Evolutionary conservation across 2,888 invertebrate species (phyloP).

Genomic region (Agonopterix alstromeriana): DNA sequence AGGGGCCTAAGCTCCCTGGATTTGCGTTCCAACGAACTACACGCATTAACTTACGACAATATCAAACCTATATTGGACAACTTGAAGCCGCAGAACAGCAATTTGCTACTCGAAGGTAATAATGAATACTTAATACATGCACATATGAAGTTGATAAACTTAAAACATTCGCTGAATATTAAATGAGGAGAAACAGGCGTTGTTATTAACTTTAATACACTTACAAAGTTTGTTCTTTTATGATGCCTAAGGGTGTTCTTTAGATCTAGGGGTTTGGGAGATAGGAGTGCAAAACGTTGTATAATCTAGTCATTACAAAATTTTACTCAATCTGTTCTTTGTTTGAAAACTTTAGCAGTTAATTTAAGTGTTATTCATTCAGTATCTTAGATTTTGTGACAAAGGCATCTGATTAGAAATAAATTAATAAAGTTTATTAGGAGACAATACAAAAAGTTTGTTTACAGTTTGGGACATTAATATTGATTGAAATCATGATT

Average conservation of each 20-base stretch:
- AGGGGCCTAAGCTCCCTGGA: constrained; percentile 84
- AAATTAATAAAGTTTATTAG: too few relatives aligned
- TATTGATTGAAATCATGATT: too few relatives aligned
- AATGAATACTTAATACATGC: constrained; percentile 49
- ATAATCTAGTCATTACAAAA: constrained; percentile 8
- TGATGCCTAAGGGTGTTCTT: constrained; percentile 51
- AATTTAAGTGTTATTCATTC: background rate
- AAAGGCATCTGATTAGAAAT: too few relatives aligned
- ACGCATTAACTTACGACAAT: constrained; percentile 85
- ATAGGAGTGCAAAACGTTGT: constrained; percentile 35
- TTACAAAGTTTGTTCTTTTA: constrained; percentile 58
- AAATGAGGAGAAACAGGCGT: constrained; percentile 52
- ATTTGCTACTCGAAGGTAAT: constrained; percentile 86
- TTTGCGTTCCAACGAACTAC: constrained; percentile 85
- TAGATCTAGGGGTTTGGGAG: constrained; percentile 22
- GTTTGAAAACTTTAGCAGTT: background rate
- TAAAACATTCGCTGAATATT: constrained; percentile 62
- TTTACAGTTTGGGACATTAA: too few relatives aligned
- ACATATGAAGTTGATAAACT: constrained; percentile 46
- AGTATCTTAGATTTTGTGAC: too few relatives aligned
- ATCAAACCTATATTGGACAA: constrained; percentile 86
- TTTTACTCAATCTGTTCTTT: background rate
- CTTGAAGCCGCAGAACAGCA: constrained; percentile 84
- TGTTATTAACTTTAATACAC: constrained; percentile 53
- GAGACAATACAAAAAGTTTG: too few relatives aligned